phyloP scores from a whole-genome alignment of 2,113 vertebrate species.

The Aphyosemion australe region DNA sequence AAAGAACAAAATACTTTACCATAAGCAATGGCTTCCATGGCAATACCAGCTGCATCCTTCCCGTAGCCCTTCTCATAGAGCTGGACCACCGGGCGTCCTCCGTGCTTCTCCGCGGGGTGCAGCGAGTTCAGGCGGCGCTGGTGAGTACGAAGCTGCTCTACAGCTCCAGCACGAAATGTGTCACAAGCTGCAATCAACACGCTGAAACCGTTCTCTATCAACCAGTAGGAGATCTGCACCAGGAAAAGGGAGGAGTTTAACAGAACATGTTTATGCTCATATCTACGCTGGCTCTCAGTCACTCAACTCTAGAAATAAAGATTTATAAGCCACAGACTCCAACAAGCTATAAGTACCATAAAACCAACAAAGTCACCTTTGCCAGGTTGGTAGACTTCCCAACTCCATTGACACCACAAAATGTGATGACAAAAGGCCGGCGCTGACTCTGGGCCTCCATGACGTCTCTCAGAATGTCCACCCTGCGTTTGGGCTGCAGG shows the following conservation, averaged over 20 bases:
- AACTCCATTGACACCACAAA: slow-evolving; percentile 96
- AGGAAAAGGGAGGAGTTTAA: neutral
- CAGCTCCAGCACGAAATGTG: slow-evolving; percentile 94
- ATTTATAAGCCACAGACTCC: no score
- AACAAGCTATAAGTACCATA: no score
- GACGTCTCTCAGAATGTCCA: slow-evolving; percentile 93
- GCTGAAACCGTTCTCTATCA: slow-evolving; percentile 93
- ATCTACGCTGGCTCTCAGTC: no score
- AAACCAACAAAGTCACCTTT: slow-evolving; percentile 79
- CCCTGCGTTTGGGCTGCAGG: slow-evolving; percentile 93
- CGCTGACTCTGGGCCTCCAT: slow-evolving; percentile 90
- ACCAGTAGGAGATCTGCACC: slow-evolving; percentile 93
- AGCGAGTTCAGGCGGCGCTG: slow-evolving; percentile 90
- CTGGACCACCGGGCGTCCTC: slow-evolving; percentile 86
- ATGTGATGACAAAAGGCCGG: slow-evolving; percentile 92
- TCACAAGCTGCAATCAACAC: slow-evolving; percentile 97
- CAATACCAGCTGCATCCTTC: slow-evolving; percentile 96
- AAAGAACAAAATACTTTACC: slow-evolving; percentile 72
- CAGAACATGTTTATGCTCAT: no score
- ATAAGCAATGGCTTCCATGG: slow-evolving; percentile 96
- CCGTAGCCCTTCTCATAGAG: slow-evolving; percentile 98
- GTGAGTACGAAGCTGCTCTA: slow-evolving; percentile 97
- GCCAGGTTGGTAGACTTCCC: slow-evolving; percentile 98
- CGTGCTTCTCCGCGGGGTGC: slow-evolving; percentile 87
- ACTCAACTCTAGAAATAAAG: no score